These are phyloP conservation scores for Hippasteria phrygiana DNA, from an alignment of 53 echinoderm and acorn worm species.

Conservation along the genomic window DNA sequence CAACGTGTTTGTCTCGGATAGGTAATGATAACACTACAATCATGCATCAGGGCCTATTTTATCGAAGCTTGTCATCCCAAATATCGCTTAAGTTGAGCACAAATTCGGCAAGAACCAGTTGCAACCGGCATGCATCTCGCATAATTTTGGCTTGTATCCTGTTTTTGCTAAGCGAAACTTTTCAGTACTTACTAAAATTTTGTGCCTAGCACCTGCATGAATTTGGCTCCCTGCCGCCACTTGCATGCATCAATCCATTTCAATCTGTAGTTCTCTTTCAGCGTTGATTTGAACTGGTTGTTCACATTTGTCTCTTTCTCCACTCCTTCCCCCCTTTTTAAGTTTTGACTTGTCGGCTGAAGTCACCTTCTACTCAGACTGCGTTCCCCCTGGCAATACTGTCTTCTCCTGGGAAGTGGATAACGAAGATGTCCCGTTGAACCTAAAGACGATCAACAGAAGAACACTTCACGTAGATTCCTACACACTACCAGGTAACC, in stretches of 20 bases:
- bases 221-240: no score
- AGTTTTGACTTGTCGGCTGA: slow-evolving; percentile 75
- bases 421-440: slow-evolving; percentile 70
- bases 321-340: neutral
- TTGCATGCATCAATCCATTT: no score
- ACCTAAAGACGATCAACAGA: slow-evolving; percentile 70
- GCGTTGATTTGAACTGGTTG: neutral
- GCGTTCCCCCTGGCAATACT: slow-evolving; percentile 78
- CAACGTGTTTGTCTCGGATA: slow-evolving; percentile 70
- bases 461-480: slow-evolving; percentile 68
- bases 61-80: no score
- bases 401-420: slow-evolving; percentile 83
- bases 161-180: no score
- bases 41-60: no score
- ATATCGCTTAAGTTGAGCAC: no score
- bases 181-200: no score
- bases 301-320: neutral
- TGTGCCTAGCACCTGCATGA: no score
- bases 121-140: no score
- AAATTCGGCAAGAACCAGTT: no score
- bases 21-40: slow-evolving; percentile 45
- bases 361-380: slow-evolving; percentile 78
- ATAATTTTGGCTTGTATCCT: no score
- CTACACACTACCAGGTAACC: slow-evolving; percentile 76
- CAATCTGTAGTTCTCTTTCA: no score